Conservation (phyloP, 2,113 vertebrate species). For the Psilopsiagon aymara region DNA sequence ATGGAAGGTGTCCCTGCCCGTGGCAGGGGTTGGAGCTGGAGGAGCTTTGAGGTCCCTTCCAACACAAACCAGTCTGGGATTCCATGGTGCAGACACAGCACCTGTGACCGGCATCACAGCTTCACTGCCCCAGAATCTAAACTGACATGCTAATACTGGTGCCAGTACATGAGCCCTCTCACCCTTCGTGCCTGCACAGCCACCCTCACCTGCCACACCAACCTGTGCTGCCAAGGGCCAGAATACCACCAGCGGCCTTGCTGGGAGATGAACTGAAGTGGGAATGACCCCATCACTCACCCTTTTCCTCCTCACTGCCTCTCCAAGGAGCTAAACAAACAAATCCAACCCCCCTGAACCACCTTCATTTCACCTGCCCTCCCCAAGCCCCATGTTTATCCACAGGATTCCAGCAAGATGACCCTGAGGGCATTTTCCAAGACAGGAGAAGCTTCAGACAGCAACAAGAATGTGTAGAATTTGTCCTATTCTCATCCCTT, state of each 20-base stretch:
- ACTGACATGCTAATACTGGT: background rate
- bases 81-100: accelerated
- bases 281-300: background rate
- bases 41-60: background rate
- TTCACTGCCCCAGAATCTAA: background rate
- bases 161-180: background rate
- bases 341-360: background rate
- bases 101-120: background rate
- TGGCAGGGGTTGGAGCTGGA: background rate
- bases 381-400: slow-evolving; percentile 10
- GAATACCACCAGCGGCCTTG: background rate
- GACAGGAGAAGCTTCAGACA: slow-evolving; percentile 56
- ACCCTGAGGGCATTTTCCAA: slow-evolving; percentile 54
- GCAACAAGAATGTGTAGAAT: slow-evolving; percentile 67
- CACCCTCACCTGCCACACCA: background rate
- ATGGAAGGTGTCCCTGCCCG: accelerated
- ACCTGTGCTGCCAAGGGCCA: background rate
- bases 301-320: background rate
- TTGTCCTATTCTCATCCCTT: slow-evolving; percentile 13
- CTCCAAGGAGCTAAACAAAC: slow-evolving; percentile 9
- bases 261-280: background rate
- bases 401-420: slow-evolving; percentile 7
- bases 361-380: slow-evolving; percentile 24
- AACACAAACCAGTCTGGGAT: background rate
- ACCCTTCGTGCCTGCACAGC: background rate